These are phyloP conservation scores for Synchiropus splendidus DNA, from an alignment of 2,113 vertebrate species.

Conservation along the genomic window DNA sequence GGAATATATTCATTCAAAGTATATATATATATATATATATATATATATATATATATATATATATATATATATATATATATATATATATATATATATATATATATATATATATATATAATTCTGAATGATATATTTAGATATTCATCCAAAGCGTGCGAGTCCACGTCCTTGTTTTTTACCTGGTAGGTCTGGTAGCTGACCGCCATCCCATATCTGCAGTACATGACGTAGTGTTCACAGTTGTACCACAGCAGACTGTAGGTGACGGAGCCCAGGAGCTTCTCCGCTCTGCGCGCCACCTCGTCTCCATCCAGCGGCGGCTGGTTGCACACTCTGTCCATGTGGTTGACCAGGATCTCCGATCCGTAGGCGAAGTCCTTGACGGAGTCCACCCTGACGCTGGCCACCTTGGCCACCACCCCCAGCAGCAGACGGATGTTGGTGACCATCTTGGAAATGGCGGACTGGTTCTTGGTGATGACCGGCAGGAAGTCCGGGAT, in stretches of 20 bases:
- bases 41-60: too few relatives aligned
- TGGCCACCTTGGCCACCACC: conserved; percentile 75
- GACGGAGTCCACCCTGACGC: conserved; percentile 85
- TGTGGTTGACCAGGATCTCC: conserved; percentile 79
- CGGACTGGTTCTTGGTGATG: conserved; percentile 60
- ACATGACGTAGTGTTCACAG: conserved; percentile 95
- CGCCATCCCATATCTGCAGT: conserved; percentile 82
- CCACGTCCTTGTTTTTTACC: conserved; percentile 66
- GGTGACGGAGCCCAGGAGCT: conserved; percentile 70
- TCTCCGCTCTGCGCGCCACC: conserved; percentile 80
- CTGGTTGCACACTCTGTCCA: conserved; percentile 75
- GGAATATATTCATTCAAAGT: too few relatives aligned
- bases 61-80: too few relatives aligned
- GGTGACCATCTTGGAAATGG: conserved; percentile 76
- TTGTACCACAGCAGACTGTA: conserved; percentile 97
- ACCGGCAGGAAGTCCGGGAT: conserved; percentile 88
- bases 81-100: too few relatives aligned
- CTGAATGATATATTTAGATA: too few relatives aligned
- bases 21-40: too few relatives aligned
- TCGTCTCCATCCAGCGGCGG: conserved; percentile 74
- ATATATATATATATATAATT: too few relatives aligned
- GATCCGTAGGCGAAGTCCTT: conserved; percentile 87
- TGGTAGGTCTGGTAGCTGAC: conserved; percentile 89
- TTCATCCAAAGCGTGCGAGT: too few relatives aligned
- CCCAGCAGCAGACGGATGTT: conserved; percentile 85